Evolutionary conservation across 1,140 invertebrate genomes (phyloP).

Genomic region (Mercenaria mercenaria): DNA sequence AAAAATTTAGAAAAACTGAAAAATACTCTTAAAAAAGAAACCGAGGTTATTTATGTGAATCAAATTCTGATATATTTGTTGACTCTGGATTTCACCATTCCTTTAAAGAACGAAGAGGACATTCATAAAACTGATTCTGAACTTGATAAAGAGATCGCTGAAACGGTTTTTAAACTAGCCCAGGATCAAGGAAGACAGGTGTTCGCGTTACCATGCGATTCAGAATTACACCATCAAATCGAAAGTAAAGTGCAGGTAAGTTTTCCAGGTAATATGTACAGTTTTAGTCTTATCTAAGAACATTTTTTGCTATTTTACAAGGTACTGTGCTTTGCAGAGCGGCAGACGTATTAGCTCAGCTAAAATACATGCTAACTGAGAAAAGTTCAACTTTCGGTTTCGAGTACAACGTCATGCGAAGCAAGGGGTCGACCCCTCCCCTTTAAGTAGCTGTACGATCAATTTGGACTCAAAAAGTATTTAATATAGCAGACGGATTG

Average conservation of each 20-base stretch:
- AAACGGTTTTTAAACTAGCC: neutral
- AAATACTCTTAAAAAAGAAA: neutral
- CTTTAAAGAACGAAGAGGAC: neutral
- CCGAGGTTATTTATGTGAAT: neutral
- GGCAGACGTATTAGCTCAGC: too few species aligned
- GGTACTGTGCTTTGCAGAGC: too few species aligned
- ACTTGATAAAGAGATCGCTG: neutral
- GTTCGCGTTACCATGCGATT: conserved; percentile 16
- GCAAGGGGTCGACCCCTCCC: too few species aligned
- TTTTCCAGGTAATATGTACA: too few species aligned
- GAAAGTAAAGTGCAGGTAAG: neutral
- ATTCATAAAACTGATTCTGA: conserved; percentile 5
- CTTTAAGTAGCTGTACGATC: too few species aligned
- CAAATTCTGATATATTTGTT: neutral
- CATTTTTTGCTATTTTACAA: neutral
- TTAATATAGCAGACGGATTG: too few species aligned
- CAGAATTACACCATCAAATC: neutral
- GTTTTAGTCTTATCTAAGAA: neutral
- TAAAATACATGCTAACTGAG: too few species aligned
- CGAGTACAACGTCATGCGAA: too few species aligned
- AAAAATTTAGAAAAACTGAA: conserved; percentile 32
- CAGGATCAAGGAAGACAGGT: neutral
- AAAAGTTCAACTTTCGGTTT: too few species aligned
- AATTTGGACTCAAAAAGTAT: too few species aligned
- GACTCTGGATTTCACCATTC: neutral